Evolutionary conservation across 2,797 vertebrate species (phyloP).

Genomic region (Xyrichtys novacula): DNA sequence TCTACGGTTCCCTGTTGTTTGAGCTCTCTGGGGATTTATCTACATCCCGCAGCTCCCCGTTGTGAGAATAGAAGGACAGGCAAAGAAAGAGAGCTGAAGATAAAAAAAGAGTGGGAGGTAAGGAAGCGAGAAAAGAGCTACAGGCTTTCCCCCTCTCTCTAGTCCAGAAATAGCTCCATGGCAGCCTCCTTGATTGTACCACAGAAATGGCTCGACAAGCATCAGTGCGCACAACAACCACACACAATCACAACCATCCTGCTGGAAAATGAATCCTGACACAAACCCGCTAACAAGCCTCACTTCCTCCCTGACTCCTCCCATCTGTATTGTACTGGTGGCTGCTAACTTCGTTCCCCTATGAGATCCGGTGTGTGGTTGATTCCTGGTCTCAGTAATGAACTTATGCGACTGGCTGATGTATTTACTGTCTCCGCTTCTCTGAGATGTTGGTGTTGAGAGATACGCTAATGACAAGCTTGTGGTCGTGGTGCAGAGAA

Average conservation of each 20-base stretch:
- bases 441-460: constrained; percentile 10
- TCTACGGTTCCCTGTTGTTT: constrained; percentile 54
- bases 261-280: constrained; percentile 57
- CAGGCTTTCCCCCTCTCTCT: constrained; percentile 52
- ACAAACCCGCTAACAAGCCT: constrained; percentile 54
- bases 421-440: constrained; percentile 35
- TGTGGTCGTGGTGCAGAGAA: constrained; percentile 26
- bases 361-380: constrained; percentile 47
- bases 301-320: constrained; percentile 43
- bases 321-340: constrained; percentile 13
- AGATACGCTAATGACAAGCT: constrained; percentile 20
- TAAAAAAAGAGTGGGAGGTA: constrained; percentile 6
- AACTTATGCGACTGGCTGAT: constrained; percentile 52
- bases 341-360: constrained; percentile 46
- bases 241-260: constrained; percentile 47
- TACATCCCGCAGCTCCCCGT: constrained; percentile 64
- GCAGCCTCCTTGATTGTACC: constrained; percentile 54
- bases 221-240: constrained; percentile 42
- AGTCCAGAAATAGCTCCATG: constrained; percentile 71
- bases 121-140: constrained; percentile 49
- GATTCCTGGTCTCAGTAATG: constrained; percentile 53
- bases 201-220: constrained; percentile 52
- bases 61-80: constrained; percentile 50
- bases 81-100: constrained; percentile 40
- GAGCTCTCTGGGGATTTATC: constrained; percentile 72